Conservation (phyloP, 2,797 vertebrate species). For the Tarsius wallacei region DNA sequence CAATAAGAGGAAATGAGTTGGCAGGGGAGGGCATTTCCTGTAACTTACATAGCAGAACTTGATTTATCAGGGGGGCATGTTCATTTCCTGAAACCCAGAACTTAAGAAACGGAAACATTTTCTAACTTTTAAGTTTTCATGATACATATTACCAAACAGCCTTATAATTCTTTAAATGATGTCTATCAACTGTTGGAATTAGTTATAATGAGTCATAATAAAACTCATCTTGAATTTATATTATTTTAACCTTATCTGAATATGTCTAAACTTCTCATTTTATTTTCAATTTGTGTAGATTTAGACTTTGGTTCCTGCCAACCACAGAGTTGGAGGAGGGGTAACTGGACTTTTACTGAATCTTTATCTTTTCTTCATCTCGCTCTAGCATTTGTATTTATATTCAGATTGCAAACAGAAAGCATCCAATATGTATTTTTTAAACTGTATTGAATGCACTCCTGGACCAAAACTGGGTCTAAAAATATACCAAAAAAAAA, state of each 20-base stretch:
- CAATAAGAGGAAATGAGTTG: slow-evolving; percentile 19
- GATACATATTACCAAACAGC: not conserved
- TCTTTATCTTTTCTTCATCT: not conserved
- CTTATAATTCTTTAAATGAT: slow-evolving; percentile 23
- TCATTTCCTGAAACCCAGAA: slow-evolving; percentile 45
- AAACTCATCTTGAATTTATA: slow-evolving; percentile 39
- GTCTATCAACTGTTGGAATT: not conserved
- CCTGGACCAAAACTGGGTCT: slow-evolving; percentile 23
- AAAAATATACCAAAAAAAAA: slow-evolving; percentile 15
- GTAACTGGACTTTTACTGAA: not conserved
- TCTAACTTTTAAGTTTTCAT: not conserved
- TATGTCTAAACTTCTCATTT: slow-evolving; percentile 50
- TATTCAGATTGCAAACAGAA: not conserved
- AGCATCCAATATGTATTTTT: not conserved
- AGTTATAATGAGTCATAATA: slow-evolving; percentile 24
- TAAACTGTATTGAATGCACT: not conserved
- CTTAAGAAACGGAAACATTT: slow-evolving; percentile 39
- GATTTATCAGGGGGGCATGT: not conserved
- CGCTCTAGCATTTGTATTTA: not conserved
- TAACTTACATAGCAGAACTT: not conserved
- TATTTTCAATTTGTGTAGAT: not conserved
- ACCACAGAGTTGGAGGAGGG: not conserved
- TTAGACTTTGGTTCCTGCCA: not conserved
- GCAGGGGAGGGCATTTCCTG: not conserved
- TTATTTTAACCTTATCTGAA: slow-evolving; percentile 34